Conservation (phyloP, 2,797 vertebrate genomes). For the Squalus acanthias region DNA sequence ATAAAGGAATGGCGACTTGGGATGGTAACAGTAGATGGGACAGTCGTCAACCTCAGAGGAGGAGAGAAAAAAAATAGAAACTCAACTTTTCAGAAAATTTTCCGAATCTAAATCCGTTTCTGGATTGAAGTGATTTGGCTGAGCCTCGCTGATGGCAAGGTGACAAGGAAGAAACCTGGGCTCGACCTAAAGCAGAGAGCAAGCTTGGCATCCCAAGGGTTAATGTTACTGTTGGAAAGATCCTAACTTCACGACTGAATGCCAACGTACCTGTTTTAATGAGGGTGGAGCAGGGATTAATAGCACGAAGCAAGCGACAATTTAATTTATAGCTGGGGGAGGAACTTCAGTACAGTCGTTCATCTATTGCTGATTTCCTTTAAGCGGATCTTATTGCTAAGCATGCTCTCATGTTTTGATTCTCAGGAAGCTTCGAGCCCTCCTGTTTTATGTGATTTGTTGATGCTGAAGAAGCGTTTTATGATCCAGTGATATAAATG, state of each 20-base stretch:
- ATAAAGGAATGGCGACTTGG: too few relatives aligned
- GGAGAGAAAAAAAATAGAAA: background rate
- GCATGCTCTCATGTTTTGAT: background rate
- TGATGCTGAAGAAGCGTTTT: background rate
- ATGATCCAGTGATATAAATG: background rate
- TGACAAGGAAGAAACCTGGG: background rate
- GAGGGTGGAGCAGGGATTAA: background rate
- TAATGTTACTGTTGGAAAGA: background rate
- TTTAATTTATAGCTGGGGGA: constrained; percentile 8
- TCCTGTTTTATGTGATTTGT: background rate
- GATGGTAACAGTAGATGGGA: too few relatives aligned
- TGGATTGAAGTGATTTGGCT: background rate
- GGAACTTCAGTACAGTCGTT: background rate
- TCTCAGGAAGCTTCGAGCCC: background rate
- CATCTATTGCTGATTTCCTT: background rate
- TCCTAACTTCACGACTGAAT: background rate
- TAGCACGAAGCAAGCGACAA: background rate
- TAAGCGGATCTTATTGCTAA: background rate
- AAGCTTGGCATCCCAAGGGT: background rate
- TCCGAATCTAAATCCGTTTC: background rate
- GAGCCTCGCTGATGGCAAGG: background rate
- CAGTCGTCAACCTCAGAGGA: too few relatives aligned
- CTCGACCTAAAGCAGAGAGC: too few relatives aligned
- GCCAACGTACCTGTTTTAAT: background rate
- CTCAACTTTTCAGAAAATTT: too few relatives aligned